A percentile compares a stretch with the other conserved stretches of the same genome.
Conservation (phyloP, 2,113 vertebrate species). For the Helogale parvula region DNA sequence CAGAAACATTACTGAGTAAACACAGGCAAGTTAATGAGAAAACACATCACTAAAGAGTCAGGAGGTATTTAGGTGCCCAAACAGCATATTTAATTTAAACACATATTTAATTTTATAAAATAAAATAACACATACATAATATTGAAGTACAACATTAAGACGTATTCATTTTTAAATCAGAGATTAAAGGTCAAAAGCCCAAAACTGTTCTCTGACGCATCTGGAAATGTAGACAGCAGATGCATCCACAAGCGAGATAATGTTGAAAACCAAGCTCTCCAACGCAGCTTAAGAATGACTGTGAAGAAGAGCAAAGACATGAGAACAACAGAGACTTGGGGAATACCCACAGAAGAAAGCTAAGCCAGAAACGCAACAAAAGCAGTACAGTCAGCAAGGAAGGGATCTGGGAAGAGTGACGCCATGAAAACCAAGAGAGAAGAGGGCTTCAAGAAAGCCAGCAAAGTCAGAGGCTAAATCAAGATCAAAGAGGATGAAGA, state of each 20-base stretch:
- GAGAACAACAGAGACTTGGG: slow-evolving; percentile 40
- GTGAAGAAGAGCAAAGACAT: slow-evolving; percentile 38
- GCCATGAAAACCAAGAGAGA: slow-evolving; percentile 63
- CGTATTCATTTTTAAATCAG: background rate
- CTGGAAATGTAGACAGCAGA: background rate
- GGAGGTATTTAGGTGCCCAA: slow-evolving; percentile 18
- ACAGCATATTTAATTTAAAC: slow-evolving; percentile 13
- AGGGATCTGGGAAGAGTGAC: slow-evolving; percentile 49
- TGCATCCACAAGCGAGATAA: slow-evolving; percentile 37
- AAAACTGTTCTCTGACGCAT: background rate
- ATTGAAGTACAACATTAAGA: slow-evolving; percentile 30
- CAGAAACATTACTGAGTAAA: slow-evolving; percentile 34
- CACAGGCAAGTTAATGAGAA: slow-evolving; percentile 20
- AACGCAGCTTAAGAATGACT: background rate
- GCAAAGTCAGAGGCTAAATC: slow-evolving; percentile 61
- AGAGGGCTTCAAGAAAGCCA: slow-evolving; percentile 64
- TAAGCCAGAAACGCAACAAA: slow-evolving; percentile 70
- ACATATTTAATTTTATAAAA: background rate
- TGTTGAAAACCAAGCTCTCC: slow-evolving; percentile 61
- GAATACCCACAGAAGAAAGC: slow-evolving; percentile 58
- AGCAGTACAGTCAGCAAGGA: slow-evolving; percentile 50
- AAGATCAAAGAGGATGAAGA: slow-evolving; percentile 77
- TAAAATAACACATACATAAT: background rate
- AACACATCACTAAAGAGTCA: background rate
- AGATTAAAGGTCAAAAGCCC: background rate